Evolutionary conservation across 2,888 invertebrate species (phyloP).

Genomic region (Noctua janthina): DNA sequence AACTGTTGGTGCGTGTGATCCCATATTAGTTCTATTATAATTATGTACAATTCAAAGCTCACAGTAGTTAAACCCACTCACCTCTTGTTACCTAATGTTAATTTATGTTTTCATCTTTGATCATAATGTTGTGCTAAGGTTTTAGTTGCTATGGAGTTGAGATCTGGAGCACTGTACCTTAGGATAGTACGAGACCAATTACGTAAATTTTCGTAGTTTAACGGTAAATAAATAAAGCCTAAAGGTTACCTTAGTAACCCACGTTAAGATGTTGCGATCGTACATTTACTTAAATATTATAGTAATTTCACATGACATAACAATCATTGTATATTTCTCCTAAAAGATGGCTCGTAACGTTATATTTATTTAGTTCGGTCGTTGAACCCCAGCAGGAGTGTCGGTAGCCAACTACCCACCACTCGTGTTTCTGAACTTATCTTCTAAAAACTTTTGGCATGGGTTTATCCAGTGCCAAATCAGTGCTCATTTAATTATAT

Average conservation of each 20-base stretch:
- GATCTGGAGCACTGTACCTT: not conserved
- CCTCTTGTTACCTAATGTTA: conserved; percentile 5
- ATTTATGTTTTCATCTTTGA: conserved; percentile 29
- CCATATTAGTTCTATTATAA: conserved; percentile 22
- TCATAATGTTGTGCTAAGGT: conserved; percentile 1
- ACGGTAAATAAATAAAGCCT: not conserved
- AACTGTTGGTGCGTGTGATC: not conserved
- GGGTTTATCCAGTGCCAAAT: conserved; percentile 49
- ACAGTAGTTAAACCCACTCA: conserved; percentile 6
- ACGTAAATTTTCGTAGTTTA: not conserved
- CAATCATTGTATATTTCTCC: not conserved
- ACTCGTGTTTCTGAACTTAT: conserved; percentile 47
- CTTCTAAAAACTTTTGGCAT: conserved; percentile 55
- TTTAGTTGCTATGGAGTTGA: conserved; percentile 6
- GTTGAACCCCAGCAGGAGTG: conserved; percentile 32
- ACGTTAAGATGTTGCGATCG: not conserved
- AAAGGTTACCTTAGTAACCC: not conserved
- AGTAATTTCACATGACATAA: not conserved
- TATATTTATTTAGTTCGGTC: conserved; percentile 27
- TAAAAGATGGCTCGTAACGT: conserved; percentile 5
- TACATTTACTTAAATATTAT: not conserved
- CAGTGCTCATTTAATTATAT: conserved; percentile 53
- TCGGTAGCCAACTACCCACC: conserved; percentile 43
- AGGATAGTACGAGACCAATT: not conserved
- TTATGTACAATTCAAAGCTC: conserved; percentile 19